Base-by-base conservation (phyloP, 2,888 invertebrate genomes). In the Hypselothyrea guttata region DNA sequence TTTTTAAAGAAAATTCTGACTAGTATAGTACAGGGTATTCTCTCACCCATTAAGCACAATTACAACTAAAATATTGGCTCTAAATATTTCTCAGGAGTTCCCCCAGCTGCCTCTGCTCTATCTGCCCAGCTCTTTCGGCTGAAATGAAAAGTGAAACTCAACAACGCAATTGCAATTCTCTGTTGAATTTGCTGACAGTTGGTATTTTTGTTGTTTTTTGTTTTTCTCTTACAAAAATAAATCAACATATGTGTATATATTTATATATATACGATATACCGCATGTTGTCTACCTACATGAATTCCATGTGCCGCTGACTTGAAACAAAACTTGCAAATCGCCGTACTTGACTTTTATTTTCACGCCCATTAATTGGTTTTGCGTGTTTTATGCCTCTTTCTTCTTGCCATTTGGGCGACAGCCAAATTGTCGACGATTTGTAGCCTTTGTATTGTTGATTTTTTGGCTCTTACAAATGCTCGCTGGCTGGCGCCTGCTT, bases 341-440 rank as follows among this genome's bases (percentile, higher is more conserved):
- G 63, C 40, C 67, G 67, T 57, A 73, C 68, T 65, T 22, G 79
- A 76, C 22, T 22, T 22, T 22, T 60, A 71, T 79, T 71, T 81
- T 84, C 82, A 82, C 81, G 81, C 84, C 81, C 84, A 74, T 81
- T 82, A 82, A 84, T 84, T 84, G 84, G 75, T 73, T 82, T 84
- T 84, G 76, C 81, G 82, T 84, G 81, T 84, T 74, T 66, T 27
- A 11, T 22, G 2, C 22, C 22, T 5, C 22, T n/a, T 12, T 33
- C 12, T 33, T 33, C 11, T 33, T 33, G 1, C n/a, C 3, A 4
- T n/a, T 69, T 64, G 54, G 64, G 51, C 64, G 83, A 83, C 81
- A 83, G 84, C 62, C 81, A 78, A 78, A 78, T 82, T 82, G 77
- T 71, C 83, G 83, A 73, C 79, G 79, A 78, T 79, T 83, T 77